phyloP scores from a whole-genome alignment of 2,888 invertebrate species.

The Ochropleura plecta region DNA sequence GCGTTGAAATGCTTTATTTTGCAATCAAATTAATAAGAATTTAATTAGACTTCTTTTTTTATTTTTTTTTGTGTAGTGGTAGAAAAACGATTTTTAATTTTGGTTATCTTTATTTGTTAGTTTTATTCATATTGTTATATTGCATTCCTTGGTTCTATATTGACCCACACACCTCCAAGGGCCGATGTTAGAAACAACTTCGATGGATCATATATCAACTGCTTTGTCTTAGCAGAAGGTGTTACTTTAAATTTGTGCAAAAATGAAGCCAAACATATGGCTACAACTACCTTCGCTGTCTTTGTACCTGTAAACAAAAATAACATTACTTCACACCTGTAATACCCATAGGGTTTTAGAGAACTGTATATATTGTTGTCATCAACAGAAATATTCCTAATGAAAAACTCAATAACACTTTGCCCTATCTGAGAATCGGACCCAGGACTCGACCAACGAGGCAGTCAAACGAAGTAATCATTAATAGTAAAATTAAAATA shows the following conservation, averaged over 20 bases:
- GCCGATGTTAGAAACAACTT: neutral
- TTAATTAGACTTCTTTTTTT: neutral
- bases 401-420: too few species aligned
- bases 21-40: too few species aligned
- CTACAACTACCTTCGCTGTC: neutral
- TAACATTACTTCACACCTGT: too few species aligned
- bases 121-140: neutral
- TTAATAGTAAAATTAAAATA: neutral
- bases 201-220: conserved; percentile 7
- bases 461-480: neutral
- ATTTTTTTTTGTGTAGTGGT: neutral
- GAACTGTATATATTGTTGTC: too few species aligned
- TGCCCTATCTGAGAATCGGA: too few species aligned
- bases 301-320: conserved; percentile 17
- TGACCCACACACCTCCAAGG: conserved; percentile 17
- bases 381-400: too few species aligned
- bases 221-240: conserved; percentile 8
- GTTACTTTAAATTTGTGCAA: conserved; percentile 20
- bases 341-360: too few species aligned
- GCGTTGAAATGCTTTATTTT: neutral
- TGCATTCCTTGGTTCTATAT: conserved; percentile 14
- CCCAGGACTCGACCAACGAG: too few species aligned
- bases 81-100: neutral
- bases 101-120: neutral
- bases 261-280: neutral